Evolutionary conservation across 2,888 invertebrate species (phyloP), one percentile per base, ranked within the genome.

Genomic region (Pterostichus niger): DNA sequence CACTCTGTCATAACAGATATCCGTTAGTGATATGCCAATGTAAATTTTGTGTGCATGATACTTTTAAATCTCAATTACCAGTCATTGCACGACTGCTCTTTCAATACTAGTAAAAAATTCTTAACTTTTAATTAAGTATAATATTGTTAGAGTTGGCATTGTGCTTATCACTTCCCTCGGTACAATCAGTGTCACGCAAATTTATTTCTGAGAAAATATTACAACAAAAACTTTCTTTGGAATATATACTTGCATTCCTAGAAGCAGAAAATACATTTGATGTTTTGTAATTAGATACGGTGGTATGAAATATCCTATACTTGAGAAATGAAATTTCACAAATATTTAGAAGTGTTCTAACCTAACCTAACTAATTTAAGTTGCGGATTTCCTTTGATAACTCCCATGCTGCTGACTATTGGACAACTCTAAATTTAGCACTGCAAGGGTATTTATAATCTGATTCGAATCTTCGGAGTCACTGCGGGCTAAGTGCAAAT

Each of bases 391-490:
- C 59, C 59, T 59, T 59, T 59, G 59, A 59, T 31, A 59, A 3
- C 6, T 54, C 54, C 54, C 54, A 54, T 15, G 40, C 6, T 40
- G 9, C 40, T 31, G 31, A 35, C 40, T 15, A 40, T 68, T 13
- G 40, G 40, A 68, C 7, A 31, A 59, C 17, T 56, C 54, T 78
- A 78, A 59, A 61, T 40, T 40, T 78, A 78, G 61, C 59, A 15
- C 13, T 78, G 78, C 78, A 78, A 15, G 78, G 11, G 59, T 78
- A 78, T 78, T 78, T 78, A 78, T 78, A 78, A 35, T 75, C 75
- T 35, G 31, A 78, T 59, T 35, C 61, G 40, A 52, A 78, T 78
- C 54, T 56, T 78, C 9, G 40, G 15, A 61, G 61, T 13, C 35
- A 35, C 61, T 13, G 13, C 13, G 44, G 24, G 54, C 35, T 61